phyloP scores from a whole-genome alignment of 2,113 vertebrate species.

The Galbula dea region DNA sequence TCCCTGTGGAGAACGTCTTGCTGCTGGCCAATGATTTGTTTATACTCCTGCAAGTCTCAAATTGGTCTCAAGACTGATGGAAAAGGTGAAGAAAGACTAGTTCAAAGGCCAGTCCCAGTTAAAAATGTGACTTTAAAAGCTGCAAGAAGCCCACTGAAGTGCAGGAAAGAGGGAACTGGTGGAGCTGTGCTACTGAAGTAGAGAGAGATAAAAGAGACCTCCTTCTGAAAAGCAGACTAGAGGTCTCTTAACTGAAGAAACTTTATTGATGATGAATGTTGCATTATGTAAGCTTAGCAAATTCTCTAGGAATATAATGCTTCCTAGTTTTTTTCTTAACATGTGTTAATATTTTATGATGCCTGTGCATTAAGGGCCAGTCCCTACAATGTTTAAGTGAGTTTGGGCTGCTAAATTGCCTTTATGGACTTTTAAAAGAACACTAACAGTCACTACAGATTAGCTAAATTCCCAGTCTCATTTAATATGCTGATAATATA shows the following conservation, averaged over 20 bases:
- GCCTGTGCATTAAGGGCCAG: constrained; percentile 7
- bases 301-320: constrained; percentile 40
- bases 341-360: constrained; percentile 55
- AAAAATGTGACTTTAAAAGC: background rate
- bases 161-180: background rate
- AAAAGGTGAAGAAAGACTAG: background rate
- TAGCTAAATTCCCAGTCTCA: background rate
- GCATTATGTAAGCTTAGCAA: constrained; percentile 12
- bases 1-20: background rate
- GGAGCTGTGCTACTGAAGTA: background rate
- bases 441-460: background rate
- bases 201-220: background rate
- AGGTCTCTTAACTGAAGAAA: background rate
- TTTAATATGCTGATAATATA: background rate
- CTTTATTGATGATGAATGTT: background rate
- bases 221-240: background rate
- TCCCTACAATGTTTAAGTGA: constrained; percentile 20
- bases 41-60: background rate
- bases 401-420: constrained; percentile 16
- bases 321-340: constrained; percentile 6
- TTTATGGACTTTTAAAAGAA: background rate
- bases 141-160: background rate
- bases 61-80: background rate
- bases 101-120: background rate
- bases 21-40: background rate